Evolutionary conservation across 2,888 invertebrate genomes (phyloP), one percentile per base, ranked within the genome.

Genomic region (Agrypnus murinus): DNA sequence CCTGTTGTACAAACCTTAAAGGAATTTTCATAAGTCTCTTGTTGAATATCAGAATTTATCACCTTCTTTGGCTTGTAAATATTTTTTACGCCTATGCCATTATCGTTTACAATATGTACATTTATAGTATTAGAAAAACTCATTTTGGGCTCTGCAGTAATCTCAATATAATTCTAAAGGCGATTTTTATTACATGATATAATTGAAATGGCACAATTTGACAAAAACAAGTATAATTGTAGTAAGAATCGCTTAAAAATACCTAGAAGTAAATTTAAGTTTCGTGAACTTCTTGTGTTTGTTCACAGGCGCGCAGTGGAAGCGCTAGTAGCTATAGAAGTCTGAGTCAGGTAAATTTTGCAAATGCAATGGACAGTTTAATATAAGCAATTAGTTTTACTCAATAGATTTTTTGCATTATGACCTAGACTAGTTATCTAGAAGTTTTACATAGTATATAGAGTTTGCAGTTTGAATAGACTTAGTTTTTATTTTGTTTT

Each of bases 291-390:
- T n/a, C 9, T 69, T 65, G 62, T 74, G 48, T 80, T 77, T 80
- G 76, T 80, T 92, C 91, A 84, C 93, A 93, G 93, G 93, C 93
- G 87, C 92, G 93, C 90, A 93, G 93, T 89, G 92, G 93, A 88
- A 93, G 93, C 90, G 92, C 93, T 89, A 92, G 92, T 93, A 93
- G 93, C 92, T 93, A 93, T 93, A 92, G 93, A 92, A 93, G 93
- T 90, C 90, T 93, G 86, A 93, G 93, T 89, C 93, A 93, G 93
- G 93, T 93, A 93, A 87, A 84, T 75, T 63, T 69, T 63, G 48
- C 55, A 57, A 69, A 63, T 63, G 48, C 55, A 57, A 69, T 32
- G 46, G 32, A 69, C 57, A 58, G 57, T 46, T 25, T 25, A 25
- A 25, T 12, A 40, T 40, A 40, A 55, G 53, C 62, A 45, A 63